These are phyloP conservation scores for Neodon shergylaensis DNA, from an alignment of 2,113 vertebrate genomes.

Conservation along the genomic window DNA sequence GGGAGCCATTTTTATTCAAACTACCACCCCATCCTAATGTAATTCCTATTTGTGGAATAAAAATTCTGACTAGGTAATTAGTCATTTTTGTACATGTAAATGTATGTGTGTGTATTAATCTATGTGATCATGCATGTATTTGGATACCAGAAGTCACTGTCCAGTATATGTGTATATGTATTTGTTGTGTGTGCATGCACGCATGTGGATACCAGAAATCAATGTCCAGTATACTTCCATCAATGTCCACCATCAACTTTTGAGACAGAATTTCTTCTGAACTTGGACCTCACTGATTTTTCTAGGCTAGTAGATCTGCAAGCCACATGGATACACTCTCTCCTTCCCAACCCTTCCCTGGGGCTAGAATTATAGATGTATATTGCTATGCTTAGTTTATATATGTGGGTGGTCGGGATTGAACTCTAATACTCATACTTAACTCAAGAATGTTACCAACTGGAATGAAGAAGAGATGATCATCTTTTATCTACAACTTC, in stretches of 20 bases:
- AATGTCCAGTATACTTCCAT: not conserved
- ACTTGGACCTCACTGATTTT: not conserved
- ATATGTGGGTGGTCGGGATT: not conserved
- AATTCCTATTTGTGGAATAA: not conserved
- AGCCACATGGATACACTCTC: not conserved
- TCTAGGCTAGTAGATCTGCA: not conserved
- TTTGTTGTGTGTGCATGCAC: not conserved
- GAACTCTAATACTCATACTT: not conserved
- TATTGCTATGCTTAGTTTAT: not conserved
- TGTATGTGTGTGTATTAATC: not conserved
- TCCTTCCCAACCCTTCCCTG: not conserved
- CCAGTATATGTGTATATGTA: not conserved
- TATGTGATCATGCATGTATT: not conserved
- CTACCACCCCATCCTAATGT: not conserved
- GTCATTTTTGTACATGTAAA: not conserved
- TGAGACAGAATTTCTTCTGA: not conserved
- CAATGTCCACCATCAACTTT: not conserved
- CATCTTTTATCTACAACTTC: not conserved
- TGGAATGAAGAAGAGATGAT: not conserved
- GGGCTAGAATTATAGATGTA: not conserved
- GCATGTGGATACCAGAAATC: not conserved
- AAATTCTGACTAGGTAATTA: not conserved
- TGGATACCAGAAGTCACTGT: not conserved
- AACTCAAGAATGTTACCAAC: not conserved
- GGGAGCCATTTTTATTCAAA: not conserved